Base-by-base conservation (phyloP, 2,113 vertebrate genomes). In the Chlamydotis undulata region DNA sequence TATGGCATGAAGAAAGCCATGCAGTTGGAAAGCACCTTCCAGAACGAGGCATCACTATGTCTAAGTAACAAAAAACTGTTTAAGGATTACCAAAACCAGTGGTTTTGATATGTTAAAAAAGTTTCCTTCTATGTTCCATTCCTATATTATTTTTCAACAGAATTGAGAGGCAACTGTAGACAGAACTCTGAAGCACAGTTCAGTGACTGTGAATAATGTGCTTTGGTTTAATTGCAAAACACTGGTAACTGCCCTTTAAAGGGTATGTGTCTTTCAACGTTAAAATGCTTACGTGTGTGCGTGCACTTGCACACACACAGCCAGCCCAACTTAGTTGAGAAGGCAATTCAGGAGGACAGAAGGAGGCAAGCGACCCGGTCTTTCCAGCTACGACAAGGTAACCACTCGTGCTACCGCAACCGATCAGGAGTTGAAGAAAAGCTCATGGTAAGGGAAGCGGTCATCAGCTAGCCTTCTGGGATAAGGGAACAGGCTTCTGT, bases 311-410 rank as follows among this genome's bases (percentile, higher is more conserved):
- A 23, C 26, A 13, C 0, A 10, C 6, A 17, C 9, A 28, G 60
- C 18, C 65, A 70, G 59, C 12, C n/a, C 81, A 21, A n/a, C 23
- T 1, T 3, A 0, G 2, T 17, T 17, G 31, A 75, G 29, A 79
- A 31, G 22, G 19, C 35, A 57, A 4, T 1, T 10, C 14, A 19
- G 61, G 29, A 59, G 33, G 55, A 53, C 19, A 4, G 49, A 22
- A 24, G 41, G 56, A 43, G 41, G 6, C 41, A 67, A 24, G 24
- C 0, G 37, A 19, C 17, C 21, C 1, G 0, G 15, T 9, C 31
- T 25, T 61, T 6, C 65, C 75, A 16, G 10, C 4, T 1, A 43
- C 29, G 24, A 57, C 16, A 28, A 43, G 71, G 50, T n/a, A 78
- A 14, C 26, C 65, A 24, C 23, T 6, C 29, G 6, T 55, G 23